These are phyloP conservation scores for Heliothis peltigera DNA, from an alignment of 2,888 invertebrate species.

Conservation along the genomic window DNA sequence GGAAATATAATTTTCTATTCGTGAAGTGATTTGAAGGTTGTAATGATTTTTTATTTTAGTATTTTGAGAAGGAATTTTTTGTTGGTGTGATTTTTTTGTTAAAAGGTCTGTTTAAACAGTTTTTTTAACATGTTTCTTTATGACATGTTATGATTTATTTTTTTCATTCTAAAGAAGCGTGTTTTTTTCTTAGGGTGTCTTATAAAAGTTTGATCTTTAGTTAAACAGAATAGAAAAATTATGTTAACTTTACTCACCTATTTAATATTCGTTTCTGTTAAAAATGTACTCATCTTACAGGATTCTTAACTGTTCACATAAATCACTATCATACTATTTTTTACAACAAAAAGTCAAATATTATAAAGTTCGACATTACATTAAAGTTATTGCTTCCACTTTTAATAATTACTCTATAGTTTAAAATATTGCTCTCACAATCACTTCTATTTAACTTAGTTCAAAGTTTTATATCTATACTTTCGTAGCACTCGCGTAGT, in stretches of 20 bases:
- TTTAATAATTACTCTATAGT: conserved; percentile 18
- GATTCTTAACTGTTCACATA: conserved; percentile 26
- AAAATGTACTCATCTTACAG: conserved; percentile 33
- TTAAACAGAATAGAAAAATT: neutral
- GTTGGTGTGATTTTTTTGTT: neutral
- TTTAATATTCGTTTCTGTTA: conserved; percentile 26
- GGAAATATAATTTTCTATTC: conserved; percentile 12
- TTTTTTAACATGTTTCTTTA: too few relatives aligned
- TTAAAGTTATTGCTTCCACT: conserved; percentile 30
- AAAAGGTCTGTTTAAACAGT: too few relatives aligned
- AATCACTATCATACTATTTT: conserved; percentile 31
- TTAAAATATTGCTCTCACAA: conserved; percentile 34
- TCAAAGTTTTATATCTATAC: conserved; percentile 53
- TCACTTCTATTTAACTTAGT: conserved; percentile 47
- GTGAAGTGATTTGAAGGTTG: conserved; percentile 14
- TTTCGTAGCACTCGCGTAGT: conserved; percentile 65
- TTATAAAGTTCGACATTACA: conserved; percentile 11
- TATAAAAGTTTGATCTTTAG: too few relatives aligned
- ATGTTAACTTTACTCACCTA: conserved; percentile 50
- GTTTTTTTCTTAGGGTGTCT: too few relatives aligned
- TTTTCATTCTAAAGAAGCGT: too few relatives aligned
- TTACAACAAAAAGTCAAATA: conserved; percentile 9
- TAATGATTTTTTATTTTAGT: too few relatives aligned
- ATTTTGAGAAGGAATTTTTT: too few relatives aligned
- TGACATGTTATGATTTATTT: too few relatives aligned